Base-by-base conservation (phyloP, 2,888 invertebrate genomes). In the Pediacus dermestoides region DNA sequence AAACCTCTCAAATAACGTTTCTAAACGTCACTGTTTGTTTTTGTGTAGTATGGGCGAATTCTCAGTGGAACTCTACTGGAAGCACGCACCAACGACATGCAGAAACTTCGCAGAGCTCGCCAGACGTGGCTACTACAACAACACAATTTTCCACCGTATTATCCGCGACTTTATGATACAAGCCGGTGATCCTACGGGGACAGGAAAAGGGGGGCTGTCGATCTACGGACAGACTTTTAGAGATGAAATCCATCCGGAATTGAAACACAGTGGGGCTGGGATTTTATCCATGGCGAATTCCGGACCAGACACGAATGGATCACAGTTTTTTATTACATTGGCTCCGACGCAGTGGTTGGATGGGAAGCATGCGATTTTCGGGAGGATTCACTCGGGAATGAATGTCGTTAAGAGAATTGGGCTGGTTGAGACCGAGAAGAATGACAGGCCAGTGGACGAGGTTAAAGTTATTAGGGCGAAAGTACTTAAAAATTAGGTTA, bases 261-360 rank as follows among this genome's bases (percentile, higher is more conserved):
- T 99, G 37, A 96, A 93, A 66, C 99, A 99, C 65, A 90, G 93
- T n/a, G 97, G 76, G 11, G 82, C 84, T 12, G 93, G 92, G 0
- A 82, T 93, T 39, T 61, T 93, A 18, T 94, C 95, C 0, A 99
- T 99, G 99, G 99, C 99, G 1, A 99, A 99, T 74, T 87, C 95
- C 11, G 96, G 97, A 0, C 94, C 95, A 1, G 82, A 97, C 61
- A 85, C 91, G 3, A 99, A 99, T 68, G 96, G 96, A 2, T 95
- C 94, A 16, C 99, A 99, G 67, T 99, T 99, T 73, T 99, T 97
- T 59, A 90, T 99, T 30, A 95, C 96, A 0, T 70, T 99, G 42
- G 94, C 88, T 0, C 95, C 97, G 1, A 92, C 95, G 0, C 95
- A 96, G 59, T 97, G 97, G 94, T 74, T 99, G 21, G 97, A 99